A percentile compares a stretch with the other conserved stretches of the same genome.
Conservation (phyloP, 2,888 invertebrate genomes). For the Noctua comes region DNA sequence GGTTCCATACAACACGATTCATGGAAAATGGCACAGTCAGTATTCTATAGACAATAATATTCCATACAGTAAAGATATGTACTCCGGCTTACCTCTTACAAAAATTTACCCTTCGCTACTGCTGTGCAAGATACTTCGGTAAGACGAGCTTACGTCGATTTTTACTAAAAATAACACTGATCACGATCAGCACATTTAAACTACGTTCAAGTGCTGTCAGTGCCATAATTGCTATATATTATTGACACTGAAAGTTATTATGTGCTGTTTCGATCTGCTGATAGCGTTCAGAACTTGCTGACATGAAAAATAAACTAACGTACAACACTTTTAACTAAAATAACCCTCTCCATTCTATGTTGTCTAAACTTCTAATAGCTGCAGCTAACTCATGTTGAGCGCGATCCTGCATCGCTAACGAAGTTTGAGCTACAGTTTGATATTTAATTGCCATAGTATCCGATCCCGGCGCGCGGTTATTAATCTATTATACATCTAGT, state of each 20-base stretch:
- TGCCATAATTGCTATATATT: too few species aligned
- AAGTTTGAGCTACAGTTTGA: constrained; percentile 39
- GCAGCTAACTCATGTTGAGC: constrained; percentile 5
- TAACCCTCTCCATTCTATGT: background rate
- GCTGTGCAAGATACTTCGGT: background rate
- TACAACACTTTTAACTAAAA: background rate
- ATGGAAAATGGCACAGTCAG: too few species aligned
- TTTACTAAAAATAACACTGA: background rate
- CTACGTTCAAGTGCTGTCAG: background rate
- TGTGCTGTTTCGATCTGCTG: too few species aligned
- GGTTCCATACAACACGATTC: too few species aligned
- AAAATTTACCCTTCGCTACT: too few species aligned
- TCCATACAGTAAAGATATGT: too few species aligned
- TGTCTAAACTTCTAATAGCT: constrained; percentile 30
- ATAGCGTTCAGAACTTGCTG: too few species aligned
- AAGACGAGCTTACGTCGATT: background rate
- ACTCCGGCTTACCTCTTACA: too few species aligned
- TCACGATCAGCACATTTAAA: background rate
- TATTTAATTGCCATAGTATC: constrained; percentile 47
- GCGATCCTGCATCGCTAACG: constrained; percentile 44
- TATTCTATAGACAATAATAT: too few species aligned
- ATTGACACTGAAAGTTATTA: too few species aligned
- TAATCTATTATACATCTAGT: constrained; percentile 39
- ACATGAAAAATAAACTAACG: background rate
- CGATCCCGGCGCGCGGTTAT: constrained; percentile 45